Conservation (phyloP, 2,113 vertebrate species). For the Tamias sibiricus region DNA sequence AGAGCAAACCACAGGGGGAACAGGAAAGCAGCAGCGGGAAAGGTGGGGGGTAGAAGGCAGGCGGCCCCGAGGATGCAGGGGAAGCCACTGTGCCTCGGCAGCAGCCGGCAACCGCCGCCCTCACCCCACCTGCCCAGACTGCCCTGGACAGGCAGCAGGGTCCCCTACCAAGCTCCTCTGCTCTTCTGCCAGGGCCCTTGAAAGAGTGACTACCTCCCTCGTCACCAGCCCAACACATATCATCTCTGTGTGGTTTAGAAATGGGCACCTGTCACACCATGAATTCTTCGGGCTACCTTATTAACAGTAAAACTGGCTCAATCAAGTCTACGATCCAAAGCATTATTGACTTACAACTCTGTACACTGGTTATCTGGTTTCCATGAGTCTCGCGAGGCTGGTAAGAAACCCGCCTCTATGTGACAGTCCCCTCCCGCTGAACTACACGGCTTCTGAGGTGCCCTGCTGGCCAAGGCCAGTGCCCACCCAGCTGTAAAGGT, state of each 20-base stretch:
- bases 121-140: no score
- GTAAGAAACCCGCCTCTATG: background rate
- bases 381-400: background rate
- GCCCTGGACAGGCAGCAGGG: no score
- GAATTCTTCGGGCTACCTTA: background rate
- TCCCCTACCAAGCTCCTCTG: background rate
- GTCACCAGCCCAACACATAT: background rate
- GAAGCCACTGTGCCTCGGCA: background rate
- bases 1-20: background rate
- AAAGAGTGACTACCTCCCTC: background rate
- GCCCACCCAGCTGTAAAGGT: background rate
- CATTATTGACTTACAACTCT: background rate
- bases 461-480: background rate
- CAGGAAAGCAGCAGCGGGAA: background rate
- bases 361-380: background rate
- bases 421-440: background rate
- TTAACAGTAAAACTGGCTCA: background rate
- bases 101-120: background rate
- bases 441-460: background rate
- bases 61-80: no score
- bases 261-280: background rate
- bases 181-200: background rate
- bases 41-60: fast-evolving
- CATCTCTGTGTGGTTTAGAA: background rate
- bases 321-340: background rate